phyloP scores from a whole-genome alignment of 2,888 invertebrate genomes.

The Odiellus spinosus region DNA sequence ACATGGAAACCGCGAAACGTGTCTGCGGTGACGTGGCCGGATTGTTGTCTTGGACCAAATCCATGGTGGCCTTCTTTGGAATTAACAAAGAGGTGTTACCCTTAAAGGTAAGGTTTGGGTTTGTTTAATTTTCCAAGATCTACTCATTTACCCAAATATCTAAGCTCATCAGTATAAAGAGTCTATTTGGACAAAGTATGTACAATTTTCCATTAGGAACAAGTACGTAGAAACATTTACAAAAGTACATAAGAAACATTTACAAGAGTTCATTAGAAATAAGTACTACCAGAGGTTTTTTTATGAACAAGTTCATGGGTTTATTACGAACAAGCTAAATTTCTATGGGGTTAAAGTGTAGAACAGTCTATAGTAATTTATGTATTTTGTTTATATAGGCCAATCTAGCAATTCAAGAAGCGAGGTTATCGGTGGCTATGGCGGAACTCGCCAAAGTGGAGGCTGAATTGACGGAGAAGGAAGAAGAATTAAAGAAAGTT shows the following conservation, averaged over 20 bases:
- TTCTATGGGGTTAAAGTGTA: too few relatives aligned
- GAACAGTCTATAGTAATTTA: neutral
- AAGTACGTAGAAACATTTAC: too few relatives aligned
- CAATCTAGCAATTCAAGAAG: constrained; percentile 15
- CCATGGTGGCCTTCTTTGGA: constrained; percentile 86
- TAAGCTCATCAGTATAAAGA: too few relatives aligned
- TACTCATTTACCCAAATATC: too few relatives aligned
- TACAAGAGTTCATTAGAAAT: too few relatives aligned
- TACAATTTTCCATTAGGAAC: too few relatives aligned
- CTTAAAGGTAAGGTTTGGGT: constrained; percentile 42
- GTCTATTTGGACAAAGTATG: too few relatives aligned
- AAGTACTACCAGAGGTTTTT: too few relatives aligned
- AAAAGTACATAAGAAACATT: too few relatives aligned
- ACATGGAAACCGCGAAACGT: constrained; percentile 86
- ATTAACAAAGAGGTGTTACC: constrained; percentile 94
- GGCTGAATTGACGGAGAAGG: constrained; percentile 71
- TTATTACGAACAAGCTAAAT: too few relatives aligned
- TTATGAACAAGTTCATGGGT: too few relatives aligned
- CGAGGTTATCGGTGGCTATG: constrained; percentile 12
- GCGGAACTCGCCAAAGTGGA: constrained; percentile 34
- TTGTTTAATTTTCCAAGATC: too few relatives aligned
- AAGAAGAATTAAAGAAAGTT: constrained; percentile 70
- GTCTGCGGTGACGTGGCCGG: constrained; percentile 96
- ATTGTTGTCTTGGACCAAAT: constrained; percentile 85
- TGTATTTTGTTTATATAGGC: constrained; percentile 34